A percentile compares a stretch with the other conserved stretches of the same genome.
phyloP scores from a whole-genome alignment of 2,113 vertebrate genomes.

The Castor canadensis region DNA sequence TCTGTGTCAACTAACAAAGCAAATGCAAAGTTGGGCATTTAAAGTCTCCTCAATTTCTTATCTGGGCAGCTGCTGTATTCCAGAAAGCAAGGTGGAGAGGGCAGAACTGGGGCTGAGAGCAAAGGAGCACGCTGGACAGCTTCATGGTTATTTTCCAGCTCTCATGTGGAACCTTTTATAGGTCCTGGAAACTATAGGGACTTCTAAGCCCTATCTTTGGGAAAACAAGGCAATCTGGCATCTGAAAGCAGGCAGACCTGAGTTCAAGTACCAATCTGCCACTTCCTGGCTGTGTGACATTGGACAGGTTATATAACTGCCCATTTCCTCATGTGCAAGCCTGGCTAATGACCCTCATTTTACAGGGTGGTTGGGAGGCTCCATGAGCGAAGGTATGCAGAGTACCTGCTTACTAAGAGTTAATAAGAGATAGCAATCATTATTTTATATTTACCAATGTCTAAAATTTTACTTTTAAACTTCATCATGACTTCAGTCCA shows the following conservation, averaged over 20 bases:
- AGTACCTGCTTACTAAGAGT: not conserved
- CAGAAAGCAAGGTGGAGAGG: not conserved
- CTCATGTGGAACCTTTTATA: not conserved
- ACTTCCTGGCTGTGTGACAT: not conserved
- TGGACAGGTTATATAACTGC: not conserved
- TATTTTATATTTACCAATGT: not conserved
- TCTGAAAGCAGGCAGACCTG: not conserved
- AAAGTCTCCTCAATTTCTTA: not conserved
- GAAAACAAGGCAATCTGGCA: not conserved
- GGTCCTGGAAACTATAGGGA: not conserved
- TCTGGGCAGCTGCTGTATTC: not conserved
- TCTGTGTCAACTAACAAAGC: not conserved
- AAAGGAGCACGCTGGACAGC: not conserved
- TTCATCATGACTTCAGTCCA: not conserved
- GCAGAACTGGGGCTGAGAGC: not conserved
- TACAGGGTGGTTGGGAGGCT: not conserved
- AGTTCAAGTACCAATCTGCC: slow-evolving; percentile 2
- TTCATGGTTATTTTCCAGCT: not conserved
- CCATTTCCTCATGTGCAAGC: not conserved
- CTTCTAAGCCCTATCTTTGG: not conserved
- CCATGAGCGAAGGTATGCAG: not conserved
- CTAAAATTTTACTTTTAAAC: not conserved
- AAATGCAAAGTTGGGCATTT: not conserved
- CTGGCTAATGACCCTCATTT: not conserved
- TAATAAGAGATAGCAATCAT: not conserved